Conservation (phyloP, 2,888 invertebrate species). For the Eupithecia abbreviata region DNA sequence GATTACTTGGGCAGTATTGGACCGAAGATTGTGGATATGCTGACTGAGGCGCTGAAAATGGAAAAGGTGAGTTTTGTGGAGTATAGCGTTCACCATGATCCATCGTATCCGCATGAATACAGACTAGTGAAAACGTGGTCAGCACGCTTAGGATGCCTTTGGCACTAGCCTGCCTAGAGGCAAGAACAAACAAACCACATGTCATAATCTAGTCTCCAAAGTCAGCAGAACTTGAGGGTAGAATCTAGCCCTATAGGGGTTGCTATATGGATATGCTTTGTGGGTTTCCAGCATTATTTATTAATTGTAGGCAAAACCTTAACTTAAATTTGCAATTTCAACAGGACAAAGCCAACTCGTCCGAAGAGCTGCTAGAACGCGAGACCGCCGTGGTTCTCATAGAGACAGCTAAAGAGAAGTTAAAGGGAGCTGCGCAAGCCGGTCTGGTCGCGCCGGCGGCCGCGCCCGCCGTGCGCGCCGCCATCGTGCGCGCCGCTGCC, state of each 20-base stretch:
- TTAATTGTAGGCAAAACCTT: not conserved
- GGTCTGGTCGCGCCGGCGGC: slow-evolving; percentile 85
- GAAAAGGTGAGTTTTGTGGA: slow-evolving; percentile 83
- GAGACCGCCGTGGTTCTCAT: slow-evolving; percentile 90
- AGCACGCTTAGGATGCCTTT: not conserved
- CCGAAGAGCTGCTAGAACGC: slow-evolving; percentile 88
- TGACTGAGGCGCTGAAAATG: slow-evolving; percentile 90
- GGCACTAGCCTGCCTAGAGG: not conserved
- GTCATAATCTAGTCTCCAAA: not conserved
- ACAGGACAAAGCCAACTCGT: slow-evolving; percentile 86
- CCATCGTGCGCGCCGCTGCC: slow-evolving; percentile 90
- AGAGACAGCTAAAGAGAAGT: slow-evolving; percentile 93
- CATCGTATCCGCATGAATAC: not conserved
- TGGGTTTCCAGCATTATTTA: not conserved
- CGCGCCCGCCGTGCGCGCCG: slow-evolving; percentile 88
- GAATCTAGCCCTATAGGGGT: too few species aligned
- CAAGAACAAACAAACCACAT: too few species aligned
- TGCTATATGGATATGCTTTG: too few species aligned
- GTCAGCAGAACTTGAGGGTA: not conserved
- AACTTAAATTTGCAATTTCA: not conserved
- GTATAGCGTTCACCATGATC: not conserved
- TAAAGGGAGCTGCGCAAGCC: slow-evolving; percentile 90
- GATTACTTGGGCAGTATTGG: slow-evolving; percentile 93
- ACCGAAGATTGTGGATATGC: slow-evolving; percentile 89
- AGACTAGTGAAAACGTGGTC: not conserved